Evolutionary conservation across 2,113 vertebrate genomes (phyloP), one percentile per base, ranked within the genome.

Genomic region (Apodemus speciosus): DNA sequence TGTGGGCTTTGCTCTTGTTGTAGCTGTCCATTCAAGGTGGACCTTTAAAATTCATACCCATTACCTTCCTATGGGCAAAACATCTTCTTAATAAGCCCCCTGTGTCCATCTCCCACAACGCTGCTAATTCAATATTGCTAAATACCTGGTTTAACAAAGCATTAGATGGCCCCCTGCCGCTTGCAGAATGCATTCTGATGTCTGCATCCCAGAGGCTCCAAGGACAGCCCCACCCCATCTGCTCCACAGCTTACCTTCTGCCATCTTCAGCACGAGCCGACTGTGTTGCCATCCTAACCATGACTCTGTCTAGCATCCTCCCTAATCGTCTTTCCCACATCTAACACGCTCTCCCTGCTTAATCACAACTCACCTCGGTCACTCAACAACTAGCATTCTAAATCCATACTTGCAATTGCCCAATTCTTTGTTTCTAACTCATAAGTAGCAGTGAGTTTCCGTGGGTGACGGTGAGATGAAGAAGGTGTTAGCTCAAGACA

Each of bases 101-200:
- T 77, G 85, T 51, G 72, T 95, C 71, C 21, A 27, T 92, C 91
- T 85, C 75, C 79, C 53, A 60, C 49, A 60, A 16, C 14, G 15
- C 21, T 94, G 93, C 88, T 92, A 96, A 94, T 92, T 95, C 86
- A 94, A 94, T 96, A 68, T 95, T 89, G 40, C 89, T 94, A 94
- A 88, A 88, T 91, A 49, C 68, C 64, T 64, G 15, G 40, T 93
- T 95, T 85, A 89, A 92, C 85, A 85, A 93, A 62, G 21, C 58
- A 62, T 38, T 60, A 1, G 0, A 75, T 62, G 72, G 69, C 66
- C 76, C 73, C 93, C 91, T 88, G 71, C 60, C 49, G 92, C 84
- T 92, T 94, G 92, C 77, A 81, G 58, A 84, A 92, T 81, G n/a
- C 92, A 91, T 76, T 89, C 92, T 87, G 92, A 93, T 71, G 46